Evolutionary conservation across 2,797 vertebrate genomes (phyloP).

Genomic region (Taenioides sp.): DNA sequence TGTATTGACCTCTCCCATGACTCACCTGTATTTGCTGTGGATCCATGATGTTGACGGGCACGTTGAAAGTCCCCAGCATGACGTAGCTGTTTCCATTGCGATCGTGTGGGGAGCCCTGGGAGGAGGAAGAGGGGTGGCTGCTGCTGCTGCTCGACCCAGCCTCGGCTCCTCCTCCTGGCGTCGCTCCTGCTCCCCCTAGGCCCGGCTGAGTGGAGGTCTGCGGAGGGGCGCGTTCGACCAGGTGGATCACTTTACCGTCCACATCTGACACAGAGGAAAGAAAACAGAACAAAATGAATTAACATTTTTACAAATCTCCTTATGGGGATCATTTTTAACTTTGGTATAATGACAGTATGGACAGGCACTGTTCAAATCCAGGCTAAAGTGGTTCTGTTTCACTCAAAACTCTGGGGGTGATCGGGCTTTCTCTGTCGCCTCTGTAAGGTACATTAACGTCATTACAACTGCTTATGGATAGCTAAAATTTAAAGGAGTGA

Average conservation of each 20-base stretch:
- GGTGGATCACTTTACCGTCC: slow-evolving; percentile 91
- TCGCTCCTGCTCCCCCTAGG: slow-evolving; percentile 69
- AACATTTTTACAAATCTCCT: too few species aligned
- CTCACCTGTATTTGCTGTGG: slow-evolving; percentile 82
- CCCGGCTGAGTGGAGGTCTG: slow-evolving; percentile 80
- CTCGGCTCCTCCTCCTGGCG: slow-evolving; percentile 49
- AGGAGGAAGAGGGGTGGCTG: slow-evolving; percentile 63
- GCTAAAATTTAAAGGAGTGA: too few species aligned
- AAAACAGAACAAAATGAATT: neutral
- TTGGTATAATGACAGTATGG: too few species aligned
- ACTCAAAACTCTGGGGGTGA: too few species aligned
- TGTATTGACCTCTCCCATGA: slow-evolving; percentile 20
- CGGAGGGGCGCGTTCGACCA: slow-evolving; percentile 91
- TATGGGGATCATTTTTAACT: too few species aligned
- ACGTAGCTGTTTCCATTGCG: slow-evolving; percentile 94
- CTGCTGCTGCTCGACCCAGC: slow-evolving; percentile 45
- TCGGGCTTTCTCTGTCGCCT: too few species aligned
- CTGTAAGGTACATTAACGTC: too few species aligned
- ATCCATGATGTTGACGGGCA: slow-evolving; percentile 87
- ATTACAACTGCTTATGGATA: too few species aligned
- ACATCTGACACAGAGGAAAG: slow-evolving; percentile 79
- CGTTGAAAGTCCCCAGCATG: slow-evolving; percentile 93
- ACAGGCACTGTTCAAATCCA: too few species aligned
- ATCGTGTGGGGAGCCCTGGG: slow-evolving; percentile 82
- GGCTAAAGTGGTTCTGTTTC: too few species aligned